Evolutionary conservation across 2,113 vertebrate genomes (phyloP), one percentile per base, ranked within the genome.

Genomic region (human): DNA sequence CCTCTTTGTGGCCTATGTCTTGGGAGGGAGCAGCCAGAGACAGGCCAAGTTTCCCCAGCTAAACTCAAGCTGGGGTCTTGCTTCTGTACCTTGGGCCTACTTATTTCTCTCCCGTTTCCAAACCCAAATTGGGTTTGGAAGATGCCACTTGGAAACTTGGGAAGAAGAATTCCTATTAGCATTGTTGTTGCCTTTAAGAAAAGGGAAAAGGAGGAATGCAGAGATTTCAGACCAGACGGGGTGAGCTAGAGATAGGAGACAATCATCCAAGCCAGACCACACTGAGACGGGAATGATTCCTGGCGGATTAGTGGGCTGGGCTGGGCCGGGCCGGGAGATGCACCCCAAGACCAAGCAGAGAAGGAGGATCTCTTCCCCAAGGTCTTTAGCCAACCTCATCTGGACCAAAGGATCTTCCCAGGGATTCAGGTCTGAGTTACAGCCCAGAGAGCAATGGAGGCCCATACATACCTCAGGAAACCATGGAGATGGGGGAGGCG

Each of bases 371-470:
- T 35, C 40, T 48, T 73, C 72, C 35, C 10, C 20, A 83, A 64
- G 68, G 48, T 18, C 73, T 79, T 0, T 55, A 89, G n/a, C 43
- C 85, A 75, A 13, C 5, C 23, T 68, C 89, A 11, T 84, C 40
- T 66, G 61, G 55, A 64, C 89, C 85, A 40, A 35, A 72, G 52
- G 92, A 30, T 16, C 43, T 30, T 68, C 55, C 73, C 43, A 11
- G 95, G 85, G 93, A 81, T 18, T 84, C 76, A 27, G 93, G 50
- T 50, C 89, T 81, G 93, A 91, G 89, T 45, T 90, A 72, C 87
- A 92, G 90, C 92, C 78, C 8, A 10, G 38, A 80, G 90, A 55
- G 72, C 73, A 14, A 12, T 0, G 85, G 85, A 55, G 75, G 55
- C 50, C 81, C 8, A 0, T 2, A 38, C 89, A 96, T 83, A 45